Evolutionary conservation across 2,797 vertebrate species (phyloP), one percentile per base, ranked within the genome.

Genomic region (Galagoides demidoff): DNA sequence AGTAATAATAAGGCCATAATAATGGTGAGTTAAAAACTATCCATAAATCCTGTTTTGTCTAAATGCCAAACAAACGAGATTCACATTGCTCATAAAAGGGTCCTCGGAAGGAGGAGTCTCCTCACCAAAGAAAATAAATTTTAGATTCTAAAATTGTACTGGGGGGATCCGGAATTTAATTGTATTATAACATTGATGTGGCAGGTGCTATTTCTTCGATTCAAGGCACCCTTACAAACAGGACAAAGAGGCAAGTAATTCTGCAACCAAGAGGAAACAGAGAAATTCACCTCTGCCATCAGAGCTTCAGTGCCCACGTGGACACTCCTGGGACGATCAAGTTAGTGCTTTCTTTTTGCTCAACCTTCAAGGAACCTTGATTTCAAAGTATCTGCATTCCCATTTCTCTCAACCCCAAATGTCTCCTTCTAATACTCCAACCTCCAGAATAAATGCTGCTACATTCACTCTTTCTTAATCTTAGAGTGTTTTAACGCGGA

Each of bases 21-120:
- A 89, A 95, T 29, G 52, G 45, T 25, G 71, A 90, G 31, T 77
- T 91, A 22, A 84, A 85, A 92, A 90, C 84, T 27, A 64, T 43
- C 31, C 55, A 49, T 76, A 89, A 95, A 78, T 9, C 13, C 34
- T 84, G 10, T 89, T 89, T 90, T 92, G 70, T 93, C 78, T 92
- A 83, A 90, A 81, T 61, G 64, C 68, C 87, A 37, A 89, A 84
- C 59, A 93, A 86, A 89, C 34, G 85, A 92, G 68, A 55, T 31
- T 17, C 37, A 49, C 17, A 0, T 84, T 49, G 74, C 66, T 95
- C 89, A 88, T 77, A 79, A 70, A 82, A 68, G 7, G 83, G 3
- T 43, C 57, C 66, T 76, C 3, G 0, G 61, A 86, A 91, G 59
- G n/a, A 83, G 20, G 57, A 29, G 7, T 55, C 71, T 66, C 37